Conservation (phyloP, 1,140 invertebrate genomes). For the Bombus sylvicola region DNA sequence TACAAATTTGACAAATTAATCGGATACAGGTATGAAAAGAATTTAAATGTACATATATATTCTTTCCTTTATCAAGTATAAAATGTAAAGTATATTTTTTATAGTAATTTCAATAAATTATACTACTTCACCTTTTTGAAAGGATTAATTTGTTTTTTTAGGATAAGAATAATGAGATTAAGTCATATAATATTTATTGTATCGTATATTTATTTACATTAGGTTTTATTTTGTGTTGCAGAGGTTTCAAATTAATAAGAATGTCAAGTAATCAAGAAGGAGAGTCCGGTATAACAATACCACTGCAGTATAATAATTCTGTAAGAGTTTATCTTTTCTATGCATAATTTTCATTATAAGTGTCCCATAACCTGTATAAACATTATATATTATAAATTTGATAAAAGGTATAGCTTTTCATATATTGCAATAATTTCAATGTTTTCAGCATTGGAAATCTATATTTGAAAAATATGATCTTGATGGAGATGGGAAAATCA, state of each 20-base stretch:
- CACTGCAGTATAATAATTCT: conserved; percentile 78
- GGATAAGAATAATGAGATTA: neutral
- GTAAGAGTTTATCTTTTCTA: conserved; percentile 67
- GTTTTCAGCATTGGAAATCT: conserved; percentile 79
- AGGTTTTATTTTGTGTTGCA: conserved; percentile 48
- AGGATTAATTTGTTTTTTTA: conserved; percentile 2
- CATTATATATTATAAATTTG: conserved; percentile 6
- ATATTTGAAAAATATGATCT: conserved; percentile 88
- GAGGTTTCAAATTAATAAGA: conserved; percentile 78
- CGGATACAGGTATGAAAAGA: neutral
- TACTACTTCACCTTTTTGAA: neutral
- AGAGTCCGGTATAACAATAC: conserved; percentile 77
- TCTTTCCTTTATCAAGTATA: neutral
- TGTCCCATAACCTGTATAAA: conserved; percentile 4
- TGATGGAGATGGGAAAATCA: conserved; percentile 89
- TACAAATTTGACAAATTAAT: too few relatives aligned
- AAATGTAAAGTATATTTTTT: neutral
- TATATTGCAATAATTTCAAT: neutral
- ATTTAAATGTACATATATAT: neutral
- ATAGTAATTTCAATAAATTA: neutral
- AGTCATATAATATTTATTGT: neutral
- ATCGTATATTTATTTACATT: neutral
- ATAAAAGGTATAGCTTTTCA: neutral
- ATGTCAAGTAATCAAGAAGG: conserved; percentile 76
- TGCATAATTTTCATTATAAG: conserved; percentile 18